A percentile compares a stretch with the other conserved stretches of the same genome.
These are phyloP conservation scores for Megaceryle torquata DNA, from an alignment of 2,113 vertebrate species.

Conservation along the genomic window DNA sequence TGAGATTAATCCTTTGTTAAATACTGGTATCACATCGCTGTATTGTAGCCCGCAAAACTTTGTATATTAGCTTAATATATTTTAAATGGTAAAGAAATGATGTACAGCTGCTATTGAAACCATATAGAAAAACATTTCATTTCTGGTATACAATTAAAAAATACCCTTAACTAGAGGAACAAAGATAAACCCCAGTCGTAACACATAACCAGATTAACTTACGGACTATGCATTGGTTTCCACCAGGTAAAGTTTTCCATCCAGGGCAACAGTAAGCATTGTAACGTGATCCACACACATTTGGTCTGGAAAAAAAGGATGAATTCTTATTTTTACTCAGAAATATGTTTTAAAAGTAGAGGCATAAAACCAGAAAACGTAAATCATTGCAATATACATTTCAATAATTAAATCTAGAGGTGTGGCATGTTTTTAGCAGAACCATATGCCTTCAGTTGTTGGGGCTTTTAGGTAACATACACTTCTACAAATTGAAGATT, in stretches of 20 bases:
- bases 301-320: constrained; percentile 79
- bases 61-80: neutral
- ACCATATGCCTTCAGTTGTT: neutral
- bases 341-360: neutral
- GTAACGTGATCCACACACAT: constrained; percentile 94
- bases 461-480: neutral
- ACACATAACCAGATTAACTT: constrained; percentile 73
- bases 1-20: constrained; percentile 34
- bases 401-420: neutral
- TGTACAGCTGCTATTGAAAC: neutral
- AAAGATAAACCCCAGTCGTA: neutral
- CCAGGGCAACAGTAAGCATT: constrained; percentile 97
- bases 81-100: constrained; percentile 11
- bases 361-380: neutral
- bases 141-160: neutral
- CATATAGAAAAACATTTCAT: neutral
- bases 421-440: neutral
- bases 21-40: neutral
- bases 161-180: neutral
- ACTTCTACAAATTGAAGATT: neutral
- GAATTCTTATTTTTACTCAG: neutral
- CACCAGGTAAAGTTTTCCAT: constrained; percentile 98
- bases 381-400: neutral
- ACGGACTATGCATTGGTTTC: constrained; percentile 99
- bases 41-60: neutral